Evolutionary conservation across 2,888 invertebrate species (phyloP).

Genomic region (Thymelicus sylvestris): DNA sequence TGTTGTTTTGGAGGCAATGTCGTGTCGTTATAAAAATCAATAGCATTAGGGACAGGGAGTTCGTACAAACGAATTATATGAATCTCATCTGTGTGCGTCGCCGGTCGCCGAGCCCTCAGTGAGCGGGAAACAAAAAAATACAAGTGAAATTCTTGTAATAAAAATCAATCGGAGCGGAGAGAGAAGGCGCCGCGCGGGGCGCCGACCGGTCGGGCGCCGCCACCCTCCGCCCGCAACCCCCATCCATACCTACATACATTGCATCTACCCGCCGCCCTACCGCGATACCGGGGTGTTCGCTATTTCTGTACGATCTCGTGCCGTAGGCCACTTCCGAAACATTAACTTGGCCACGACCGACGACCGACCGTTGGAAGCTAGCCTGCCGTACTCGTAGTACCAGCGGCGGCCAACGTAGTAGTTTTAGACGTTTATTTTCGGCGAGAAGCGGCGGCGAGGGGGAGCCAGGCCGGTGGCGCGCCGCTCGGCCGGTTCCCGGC

Average conservation of each 20-base stretch:
- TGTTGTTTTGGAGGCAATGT: constrained; percentile 49
- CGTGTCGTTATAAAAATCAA: constrained; percentile 83
- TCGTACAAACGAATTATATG: constrained; percentile 84
- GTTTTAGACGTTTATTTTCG: constrained; percentile 32
- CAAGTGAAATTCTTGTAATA: constrained; percentile 84
- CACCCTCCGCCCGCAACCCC: constrained; percentile 50
- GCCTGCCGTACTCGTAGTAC: constrained; percentile 15
- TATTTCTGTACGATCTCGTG: constrained; percentile 41
- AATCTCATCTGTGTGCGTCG: constrained; percentile 76
- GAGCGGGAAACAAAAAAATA: constrained; percentile 79
- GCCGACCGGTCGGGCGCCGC: constrained; percentile 73
- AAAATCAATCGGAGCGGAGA: constrained; percentile 85
- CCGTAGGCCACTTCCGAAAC: constrained; percentile 43
- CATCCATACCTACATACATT: constrained; percentile 60
- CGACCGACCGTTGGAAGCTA: constrained; percentile 39
- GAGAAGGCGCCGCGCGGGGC: constrained; percentile 80
- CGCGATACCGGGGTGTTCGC: constrained; percentile 29
- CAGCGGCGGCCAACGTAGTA: constrained; percentile 6
- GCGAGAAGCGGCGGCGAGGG: constrained; percentile 30
- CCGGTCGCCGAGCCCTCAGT: constrained; percentile 64
- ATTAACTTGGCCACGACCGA: constrained; percentile 39
- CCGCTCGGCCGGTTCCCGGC: constrained; percentile 70
- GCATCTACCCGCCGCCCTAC: constrained; percentile 63
- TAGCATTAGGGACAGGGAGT: constrained; percentile 83
- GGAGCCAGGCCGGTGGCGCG: constrained; percentile 47